A percentile compares a stretch with the other conserved stretches of the same genome.
phyloP scores from a whole-genome alignment of 2,113 vertebrate genomes.

The Motacilla tschutschensis region DNA sequence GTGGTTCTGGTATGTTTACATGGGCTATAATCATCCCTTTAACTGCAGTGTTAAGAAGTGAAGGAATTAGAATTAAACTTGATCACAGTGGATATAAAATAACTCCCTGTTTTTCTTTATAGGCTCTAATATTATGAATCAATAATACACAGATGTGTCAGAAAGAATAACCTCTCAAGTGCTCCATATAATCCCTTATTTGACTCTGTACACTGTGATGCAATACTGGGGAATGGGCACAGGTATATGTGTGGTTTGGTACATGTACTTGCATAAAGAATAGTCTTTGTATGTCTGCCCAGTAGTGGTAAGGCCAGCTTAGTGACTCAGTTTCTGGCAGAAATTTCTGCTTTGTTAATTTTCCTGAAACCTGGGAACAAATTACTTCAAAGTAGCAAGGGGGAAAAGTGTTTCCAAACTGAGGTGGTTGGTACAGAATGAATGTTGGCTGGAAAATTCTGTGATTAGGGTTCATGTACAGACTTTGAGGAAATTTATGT shows the following conservation, averaged over 20 bases:
- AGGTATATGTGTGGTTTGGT: neutral
- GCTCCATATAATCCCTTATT: neutral
- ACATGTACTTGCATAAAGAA: neutral
- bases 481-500: neutral
- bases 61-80: neutral
- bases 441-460: neutral
- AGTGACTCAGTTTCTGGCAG: slow-evolving; percentile 30
- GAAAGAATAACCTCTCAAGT: neutral
- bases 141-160: neutral
- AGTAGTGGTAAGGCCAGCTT: neutral
- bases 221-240: neutral
- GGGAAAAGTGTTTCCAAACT: neutral
- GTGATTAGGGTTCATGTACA: neutral
- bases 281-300: neutral
- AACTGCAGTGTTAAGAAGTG: neutral
- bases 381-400: neutral
- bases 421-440: neutral
- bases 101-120: neutral
- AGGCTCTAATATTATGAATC: neutral
- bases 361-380: neutral
- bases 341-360: slow-evolving; percentile 1
- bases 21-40: neutral
- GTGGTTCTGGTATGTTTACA: neutral
- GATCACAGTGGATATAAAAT: neutral
- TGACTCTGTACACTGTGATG: neutral